phyloP scores from a whole-genome alignment of 2,113 vertebrate genomes.

The Eupsittula cactorum region DNA sequence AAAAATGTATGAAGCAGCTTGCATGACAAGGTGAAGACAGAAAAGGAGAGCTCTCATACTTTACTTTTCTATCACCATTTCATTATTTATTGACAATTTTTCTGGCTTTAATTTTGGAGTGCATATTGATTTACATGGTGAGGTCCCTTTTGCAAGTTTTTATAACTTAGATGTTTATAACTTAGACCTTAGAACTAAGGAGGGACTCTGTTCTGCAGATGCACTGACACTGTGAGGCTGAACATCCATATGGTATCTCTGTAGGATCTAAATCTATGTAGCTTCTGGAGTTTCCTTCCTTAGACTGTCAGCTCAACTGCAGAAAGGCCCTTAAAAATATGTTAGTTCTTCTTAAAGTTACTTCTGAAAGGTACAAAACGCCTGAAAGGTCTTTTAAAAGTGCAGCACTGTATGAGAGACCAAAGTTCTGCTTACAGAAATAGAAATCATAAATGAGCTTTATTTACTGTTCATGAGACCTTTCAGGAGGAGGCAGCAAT shows the following conservation, averaged over 20 bases:
- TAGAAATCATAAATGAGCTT: background rate
- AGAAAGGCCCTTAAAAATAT: background rate
- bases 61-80: conserved; percentile 9
- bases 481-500: background rate
- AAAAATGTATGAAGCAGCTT: conserved; percentile 71
- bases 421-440: background rate
- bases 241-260: background rate
- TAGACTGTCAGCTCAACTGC: background rate
- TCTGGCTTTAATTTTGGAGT: conserved; percentile 38
- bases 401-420: background rate
- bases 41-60: background rate
- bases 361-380: background rate
- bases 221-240: background rate
- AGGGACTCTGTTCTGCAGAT: background rate
- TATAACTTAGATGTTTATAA: background rate
- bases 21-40: background rate
- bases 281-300: background rate
- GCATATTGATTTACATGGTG: conserved; percentile 50
- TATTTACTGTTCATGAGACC: background rate
- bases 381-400: background rate
- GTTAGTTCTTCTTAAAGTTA: background rate
- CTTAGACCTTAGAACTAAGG: background rate
- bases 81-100: conserved; percentile 76
- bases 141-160: conserved; percentile 18
- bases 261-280: background rate